Evolutionary conservation across 2,797 vertebrate species (phyloP).

Genomic region (Hozukius guyotensis): DNA sequence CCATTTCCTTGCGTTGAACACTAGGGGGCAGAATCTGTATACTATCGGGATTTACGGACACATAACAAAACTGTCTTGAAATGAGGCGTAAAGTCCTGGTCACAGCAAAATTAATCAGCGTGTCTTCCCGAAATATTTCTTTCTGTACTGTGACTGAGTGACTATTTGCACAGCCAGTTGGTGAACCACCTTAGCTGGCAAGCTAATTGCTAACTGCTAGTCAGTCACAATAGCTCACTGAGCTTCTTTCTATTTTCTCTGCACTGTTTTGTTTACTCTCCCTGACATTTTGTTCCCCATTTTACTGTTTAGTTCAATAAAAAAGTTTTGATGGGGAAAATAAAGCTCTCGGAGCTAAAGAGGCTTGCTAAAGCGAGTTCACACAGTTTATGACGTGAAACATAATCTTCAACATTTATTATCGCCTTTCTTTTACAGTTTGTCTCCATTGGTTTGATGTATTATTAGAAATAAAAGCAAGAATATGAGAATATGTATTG

Average conservation of each 20-base stretch:
- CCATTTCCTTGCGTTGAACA: no score
- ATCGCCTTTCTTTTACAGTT: background rate
- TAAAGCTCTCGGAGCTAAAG: no score
- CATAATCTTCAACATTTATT: background rate
- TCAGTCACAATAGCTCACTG: background rate
- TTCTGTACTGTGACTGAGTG: background rate
- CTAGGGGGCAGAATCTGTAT: no score
- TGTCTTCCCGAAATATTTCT: background rate
- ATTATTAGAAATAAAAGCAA: background rate
- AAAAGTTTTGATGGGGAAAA: no score
- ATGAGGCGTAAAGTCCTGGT: no score
- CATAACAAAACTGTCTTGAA: no score
- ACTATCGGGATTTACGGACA: no score
- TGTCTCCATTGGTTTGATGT: background rate
- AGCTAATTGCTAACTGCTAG: background rate
- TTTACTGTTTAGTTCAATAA: no score
- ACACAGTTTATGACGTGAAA: background rate
- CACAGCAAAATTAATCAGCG: no score
- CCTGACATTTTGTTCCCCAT: background rate
- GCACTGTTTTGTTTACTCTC: background rate
- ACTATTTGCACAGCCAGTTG: background rate
- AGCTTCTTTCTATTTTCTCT: background rate
- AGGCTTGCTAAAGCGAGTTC: no score
- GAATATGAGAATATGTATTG: background rate
- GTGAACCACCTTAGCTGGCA: background rate